phyloP scores from a whole-genome alignment of 2,888 invertebrate species.

The Drosophila pseudotalamancana region DNA sequence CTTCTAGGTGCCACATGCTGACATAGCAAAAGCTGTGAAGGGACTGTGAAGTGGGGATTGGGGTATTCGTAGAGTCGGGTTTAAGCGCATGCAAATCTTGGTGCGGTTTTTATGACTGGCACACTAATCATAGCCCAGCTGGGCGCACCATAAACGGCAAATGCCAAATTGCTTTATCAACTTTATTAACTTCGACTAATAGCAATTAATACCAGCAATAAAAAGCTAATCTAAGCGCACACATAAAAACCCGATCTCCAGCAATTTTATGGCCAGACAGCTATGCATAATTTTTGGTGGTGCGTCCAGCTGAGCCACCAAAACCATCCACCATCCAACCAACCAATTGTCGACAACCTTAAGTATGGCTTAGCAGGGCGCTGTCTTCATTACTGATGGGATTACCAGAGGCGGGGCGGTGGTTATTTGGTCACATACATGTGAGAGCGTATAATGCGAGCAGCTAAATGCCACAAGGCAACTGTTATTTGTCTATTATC shows the following conservation, averaged over 20 bases:
- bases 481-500: constrained; percentile 79
- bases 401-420: constrained; percentile 26
- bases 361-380: constrained; percentile 77
- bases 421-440: constrained; percentile 11
- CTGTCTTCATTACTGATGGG: constrained; percentile 74
- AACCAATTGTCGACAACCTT: constrained; percentile 79
- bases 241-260: constrained; percentile 61
- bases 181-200: constrained; percentile 80
- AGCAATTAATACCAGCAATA: constrained; percentile 80
- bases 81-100: constrained; percentile 66
- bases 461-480: constrained; percentile 77
- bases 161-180: constrained; percentile 81
- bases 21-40: not conserved
- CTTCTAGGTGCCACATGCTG: constrained; percentile 59
- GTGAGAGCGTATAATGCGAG: constrained; percentile 46
- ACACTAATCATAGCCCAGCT: constrained; percentile 68
- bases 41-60: not conserved
- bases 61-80: not conserved
- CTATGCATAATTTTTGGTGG: constrained; percentile 60
- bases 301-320: constrained; percentile 21
- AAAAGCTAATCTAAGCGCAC: constrained; percentile 75
- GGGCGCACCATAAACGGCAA: constrained; percentile 72
- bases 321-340: constrained; percentile 2
- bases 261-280: constrained; percentile 54
- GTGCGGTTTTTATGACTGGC: constrained; percentile 58